A percentile compares a stretch with the other conserved stretches of the same genome.
Evolutionary conservation across 2,797 vertebrate genomes (phyloP).

Genomic region (Dendrocincla tyrannina): DNA sequence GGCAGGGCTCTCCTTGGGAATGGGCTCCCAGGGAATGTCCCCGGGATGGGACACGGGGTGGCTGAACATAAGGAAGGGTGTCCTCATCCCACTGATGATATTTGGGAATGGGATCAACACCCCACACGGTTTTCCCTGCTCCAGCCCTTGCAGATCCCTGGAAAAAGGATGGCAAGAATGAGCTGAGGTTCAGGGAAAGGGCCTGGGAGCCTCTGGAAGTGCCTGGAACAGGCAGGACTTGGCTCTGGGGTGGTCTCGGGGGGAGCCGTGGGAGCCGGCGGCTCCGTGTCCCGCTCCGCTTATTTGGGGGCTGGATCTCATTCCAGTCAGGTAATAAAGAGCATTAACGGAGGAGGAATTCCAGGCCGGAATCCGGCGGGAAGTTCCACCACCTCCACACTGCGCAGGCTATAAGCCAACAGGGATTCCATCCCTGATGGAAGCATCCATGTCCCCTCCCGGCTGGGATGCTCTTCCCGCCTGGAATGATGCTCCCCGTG

Average conservation of each 20-base stretch:
- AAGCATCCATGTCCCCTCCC: not conserved
- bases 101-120: not conserved
- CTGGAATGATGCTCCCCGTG: not conserved
- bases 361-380: not conserved
- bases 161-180: not conserved
- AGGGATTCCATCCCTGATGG: not conserved
- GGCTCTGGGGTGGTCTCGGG: slow-evolving; percentile 32
- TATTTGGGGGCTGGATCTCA: slow-evolving; percentile 66
- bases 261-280: not conserved
- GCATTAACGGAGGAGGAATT: slow-evolving; percentile 69
- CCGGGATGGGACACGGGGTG: not conserved
- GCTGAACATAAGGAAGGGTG: not conserved
- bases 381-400: not conserved
- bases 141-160: not conserved
- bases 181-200: not conserved
- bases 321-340: slow-evolving; percentile 78
- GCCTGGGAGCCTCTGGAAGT: not conserved
- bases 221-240: not conserved
- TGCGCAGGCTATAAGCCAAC: not conserved
- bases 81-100: rapidly evolving
- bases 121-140: rapidly evolving
- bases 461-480: not conserved
- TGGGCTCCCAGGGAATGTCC: not conserved
- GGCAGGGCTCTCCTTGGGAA: not conserved
- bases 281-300: not conserved